phyloP scores from a whole-genome alignment of 2,888 invertebrate species.

The Lochmaea crataegi region DNA sequence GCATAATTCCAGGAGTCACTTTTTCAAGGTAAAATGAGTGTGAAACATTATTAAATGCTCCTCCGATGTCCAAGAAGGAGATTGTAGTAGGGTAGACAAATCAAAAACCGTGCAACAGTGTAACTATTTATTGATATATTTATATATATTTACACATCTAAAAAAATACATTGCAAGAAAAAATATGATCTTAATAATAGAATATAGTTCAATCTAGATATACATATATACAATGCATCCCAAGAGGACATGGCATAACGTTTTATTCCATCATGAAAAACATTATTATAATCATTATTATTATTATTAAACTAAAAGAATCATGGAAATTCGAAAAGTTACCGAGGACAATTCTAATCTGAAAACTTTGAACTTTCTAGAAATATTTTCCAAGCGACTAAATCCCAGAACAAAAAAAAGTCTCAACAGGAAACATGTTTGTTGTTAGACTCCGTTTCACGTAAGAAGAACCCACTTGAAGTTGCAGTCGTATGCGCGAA shows the following conservation, averaged over 20 bases:
- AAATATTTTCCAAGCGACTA: constrained; percentile 1
- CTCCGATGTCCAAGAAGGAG: no score
- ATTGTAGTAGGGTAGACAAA: background rate
- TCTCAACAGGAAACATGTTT: background rate
- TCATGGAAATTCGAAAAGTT: constrained; percentile 28
- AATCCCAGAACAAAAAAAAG: background rate
- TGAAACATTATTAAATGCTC: no score
- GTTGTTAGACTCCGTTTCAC: no score
- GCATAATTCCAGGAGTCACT: no score
- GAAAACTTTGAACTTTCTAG: constrained; percentile 22
- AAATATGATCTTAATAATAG: constrained; percentile 63
- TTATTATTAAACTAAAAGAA: constrained; percentile 24
- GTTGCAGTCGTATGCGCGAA: no score
- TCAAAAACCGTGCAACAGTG: constrained; percentile 27
- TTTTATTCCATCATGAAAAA: constrained; percentile 37
- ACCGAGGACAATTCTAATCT: constrained; percentile 28
- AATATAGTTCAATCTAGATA: constrained; percentile 64
- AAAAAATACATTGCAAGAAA: constrained; percentile 67
- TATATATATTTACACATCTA: constrained; percentile 65
- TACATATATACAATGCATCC: constrained; percentile 64
- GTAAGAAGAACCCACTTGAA: no score
- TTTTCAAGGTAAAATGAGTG: no score
- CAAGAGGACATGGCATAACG: constrained; percentile 56
- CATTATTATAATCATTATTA: constrained; percentile 21
- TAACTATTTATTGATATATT: constrained; percentile 57